phyloP scores from a whole-genome alignment of 2,888 invertebrate genomes.

The Protodeltote pygarga region DNA sequence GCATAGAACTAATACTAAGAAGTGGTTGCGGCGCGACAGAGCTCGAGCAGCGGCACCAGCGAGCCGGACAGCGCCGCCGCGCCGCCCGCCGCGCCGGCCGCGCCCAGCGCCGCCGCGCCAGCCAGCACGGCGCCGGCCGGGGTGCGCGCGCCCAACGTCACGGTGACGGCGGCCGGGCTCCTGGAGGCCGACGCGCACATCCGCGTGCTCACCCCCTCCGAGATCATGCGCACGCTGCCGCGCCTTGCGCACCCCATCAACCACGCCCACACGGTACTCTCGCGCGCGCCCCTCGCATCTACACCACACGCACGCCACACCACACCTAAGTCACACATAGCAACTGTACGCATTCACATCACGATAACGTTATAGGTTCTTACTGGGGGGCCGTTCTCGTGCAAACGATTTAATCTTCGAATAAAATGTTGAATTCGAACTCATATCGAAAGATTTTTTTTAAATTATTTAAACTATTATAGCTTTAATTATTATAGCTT shows the following conservation, averaged over 20 bases:
- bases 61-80: constrained; percentile 51
- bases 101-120: constrained; percentile 36
- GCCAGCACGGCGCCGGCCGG: constrained; percentile 44
- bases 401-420: too few relatives aligned
- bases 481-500: too few relatives aligned
- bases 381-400: too few relatives aligned
- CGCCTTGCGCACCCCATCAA: constrained; percentile 90
- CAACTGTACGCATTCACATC: too few relatives aligned
- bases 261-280: constrained; percentile 56
- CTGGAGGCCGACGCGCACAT: constrained; percentile 92
- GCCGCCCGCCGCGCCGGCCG: constrained; percentile 39
- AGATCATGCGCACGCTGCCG: constrained; percentile 96
- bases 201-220: constrained; percentile 95
- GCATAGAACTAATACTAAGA: constrained; percentile 63
- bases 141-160: constrained; percentile 90
- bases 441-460: too few relatives aligned
- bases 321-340: constrained; percentile 22
- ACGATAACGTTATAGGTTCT: too few relatives aligned
- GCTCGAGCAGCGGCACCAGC: constrained; percentile 54
- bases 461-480: too few relatives aligned
- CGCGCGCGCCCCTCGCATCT: constrained; percentile 49
- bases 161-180: constrained; percentile 88
- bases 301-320: constrained; percentile 42
- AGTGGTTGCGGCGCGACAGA: constrained; percentile 72
- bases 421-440: too few relatives aligned